These are phyloP conservation scores for Callocephalon fimbriatum DNA, from an alignment of 2,113 vertebrate species.

Conservation along the genomic window DNA sequence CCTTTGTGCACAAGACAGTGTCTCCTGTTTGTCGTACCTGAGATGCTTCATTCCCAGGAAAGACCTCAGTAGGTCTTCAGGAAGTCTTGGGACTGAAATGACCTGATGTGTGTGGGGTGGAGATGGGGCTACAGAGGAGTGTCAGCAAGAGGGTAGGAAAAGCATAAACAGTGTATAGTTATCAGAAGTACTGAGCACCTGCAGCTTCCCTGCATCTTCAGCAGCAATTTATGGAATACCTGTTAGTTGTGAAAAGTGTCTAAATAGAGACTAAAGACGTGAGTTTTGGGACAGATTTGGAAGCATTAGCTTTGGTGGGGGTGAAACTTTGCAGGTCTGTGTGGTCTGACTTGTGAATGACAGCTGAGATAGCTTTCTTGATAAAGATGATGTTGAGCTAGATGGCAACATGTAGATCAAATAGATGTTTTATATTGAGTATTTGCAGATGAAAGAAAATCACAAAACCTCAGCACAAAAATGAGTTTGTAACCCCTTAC, in stretches of 20 bases:
- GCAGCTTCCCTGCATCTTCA: not conserved
- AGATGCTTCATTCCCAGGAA: fast-evolving
- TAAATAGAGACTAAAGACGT: not conserved
- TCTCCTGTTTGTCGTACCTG: not conserved
- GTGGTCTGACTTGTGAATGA: not conserved
- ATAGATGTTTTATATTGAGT: not conserved
- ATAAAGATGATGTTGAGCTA: not conserved
- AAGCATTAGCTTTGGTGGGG: not conserved
- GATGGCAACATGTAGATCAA: not conserved
- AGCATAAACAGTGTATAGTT: not conserved
- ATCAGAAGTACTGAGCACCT: not conserved
- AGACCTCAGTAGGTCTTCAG: not conserved
- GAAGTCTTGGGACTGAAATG: not conserved
- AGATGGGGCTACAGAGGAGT: not conserved
- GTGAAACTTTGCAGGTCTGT: not conserved
- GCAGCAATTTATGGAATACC: fast-evolving
- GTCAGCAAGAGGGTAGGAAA: not conserved
- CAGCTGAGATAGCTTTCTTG: not conserved
- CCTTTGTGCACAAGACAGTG: not conserved
- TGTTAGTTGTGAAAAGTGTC: not conserved
- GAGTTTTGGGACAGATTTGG: not conserved
- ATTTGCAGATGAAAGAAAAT: not conserved
- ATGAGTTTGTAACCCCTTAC: not conserved
- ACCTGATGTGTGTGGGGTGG: no score
- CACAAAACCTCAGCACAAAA: not conserved